phyloP scores from a whole-genome alignment of 2,113 vertebrate genomes.

The Platysternon megacephalum region DNA sequence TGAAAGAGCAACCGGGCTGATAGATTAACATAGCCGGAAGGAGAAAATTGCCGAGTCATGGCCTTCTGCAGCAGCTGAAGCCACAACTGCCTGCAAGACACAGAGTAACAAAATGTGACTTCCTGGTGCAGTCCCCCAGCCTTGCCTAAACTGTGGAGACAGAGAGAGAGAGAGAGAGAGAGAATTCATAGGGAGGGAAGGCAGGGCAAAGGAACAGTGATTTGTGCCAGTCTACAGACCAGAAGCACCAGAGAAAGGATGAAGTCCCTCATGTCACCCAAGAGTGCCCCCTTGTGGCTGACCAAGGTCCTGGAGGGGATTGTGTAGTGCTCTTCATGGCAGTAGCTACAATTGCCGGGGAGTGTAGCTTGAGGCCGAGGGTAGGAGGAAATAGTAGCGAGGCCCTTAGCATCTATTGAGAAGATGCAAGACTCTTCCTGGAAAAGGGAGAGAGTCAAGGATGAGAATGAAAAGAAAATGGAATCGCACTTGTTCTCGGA shows the following conservation, averaged over 20 bases:
- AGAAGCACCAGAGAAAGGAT: not conserved
- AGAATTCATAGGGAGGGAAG: not conserved
- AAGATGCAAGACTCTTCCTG: not conserved
- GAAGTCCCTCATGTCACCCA: not conserved
- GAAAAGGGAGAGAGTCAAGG: not conserved
- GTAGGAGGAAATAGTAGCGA: not conserved
- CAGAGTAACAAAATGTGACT: not conserved
- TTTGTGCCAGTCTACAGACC: not conserved
- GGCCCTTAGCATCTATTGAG: not conserved
- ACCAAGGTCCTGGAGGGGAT: not conserved
- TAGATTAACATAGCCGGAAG: constrained; percentile 10
- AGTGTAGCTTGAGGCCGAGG: not conserved
- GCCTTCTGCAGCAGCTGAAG: constrained; percentile 15
- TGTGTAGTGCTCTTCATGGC: not conserved
- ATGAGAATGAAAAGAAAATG: not conserved
- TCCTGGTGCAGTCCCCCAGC: not conserved
- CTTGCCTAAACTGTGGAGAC: not conserved
- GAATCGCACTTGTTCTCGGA: not conserved
- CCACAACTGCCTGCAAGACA: constrained; percentile 15
- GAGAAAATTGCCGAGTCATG: not conserved
- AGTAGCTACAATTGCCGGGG: not conserved
- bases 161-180: constrained; percentile 14
- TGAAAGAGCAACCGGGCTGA: not conserved
- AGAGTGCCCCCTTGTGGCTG: not conserved
- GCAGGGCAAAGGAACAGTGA: constrained; percentile 30